Evolutionary conservation across 2,113 vertebrate species (phyloP).

Genomic region (Rhea americana): DNA sequence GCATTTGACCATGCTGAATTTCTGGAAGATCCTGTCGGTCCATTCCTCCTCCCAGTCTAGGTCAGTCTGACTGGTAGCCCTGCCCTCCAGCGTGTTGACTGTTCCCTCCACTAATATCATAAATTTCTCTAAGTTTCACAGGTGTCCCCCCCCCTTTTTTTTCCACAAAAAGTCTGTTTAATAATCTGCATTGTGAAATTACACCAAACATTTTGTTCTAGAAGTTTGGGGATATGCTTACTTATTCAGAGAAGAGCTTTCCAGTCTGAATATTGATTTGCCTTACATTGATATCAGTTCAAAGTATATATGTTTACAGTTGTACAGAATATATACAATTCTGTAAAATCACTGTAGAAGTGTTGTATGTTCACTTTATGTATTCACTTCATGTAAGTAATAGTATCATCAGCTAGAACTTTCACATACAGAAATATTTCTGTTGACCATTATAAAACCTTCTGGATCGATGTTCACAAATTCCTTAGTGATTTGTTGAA

Average conservation of each 20-base stretch:
- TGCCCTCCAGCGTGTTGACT: neutral
- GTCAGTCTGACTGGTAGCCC: neutral
- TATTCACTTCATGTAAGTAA: neutral
- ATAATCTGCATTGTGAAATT: neutral
- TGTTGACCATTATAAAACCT: neutral
- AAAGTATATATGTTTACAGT: neutral
- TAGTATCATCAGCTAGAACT: neutral
- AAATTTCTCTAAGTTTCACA: neutral
- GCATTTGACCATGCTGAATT: neutral
- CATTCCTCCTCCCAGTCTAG: accelerated
- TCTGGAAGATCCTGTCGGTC: neutral
- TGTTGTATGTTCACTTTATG: neutral
- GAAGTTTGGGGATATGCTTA: neutral
- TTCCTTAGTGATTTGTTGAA: neutral
- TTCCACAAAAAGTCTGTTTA: neutral
- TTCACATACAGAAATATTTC: neutral
- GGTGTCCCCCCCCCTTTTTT: too few relatives aligned
- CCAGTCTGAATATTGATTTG: neutral
- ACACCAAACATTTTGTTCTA: neutral
- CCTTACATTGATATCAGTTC: neutral
- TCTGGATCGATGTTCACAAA: neutral
- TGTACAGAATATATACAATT: neutral
- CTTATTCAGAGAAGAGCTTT: neutral
- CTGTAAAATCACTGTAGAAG: neutral
- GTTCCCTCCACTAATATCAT: neutral